Conservation (phyloP, 1,140 invertebrate species). For the Eciton burchellii region DNA sequence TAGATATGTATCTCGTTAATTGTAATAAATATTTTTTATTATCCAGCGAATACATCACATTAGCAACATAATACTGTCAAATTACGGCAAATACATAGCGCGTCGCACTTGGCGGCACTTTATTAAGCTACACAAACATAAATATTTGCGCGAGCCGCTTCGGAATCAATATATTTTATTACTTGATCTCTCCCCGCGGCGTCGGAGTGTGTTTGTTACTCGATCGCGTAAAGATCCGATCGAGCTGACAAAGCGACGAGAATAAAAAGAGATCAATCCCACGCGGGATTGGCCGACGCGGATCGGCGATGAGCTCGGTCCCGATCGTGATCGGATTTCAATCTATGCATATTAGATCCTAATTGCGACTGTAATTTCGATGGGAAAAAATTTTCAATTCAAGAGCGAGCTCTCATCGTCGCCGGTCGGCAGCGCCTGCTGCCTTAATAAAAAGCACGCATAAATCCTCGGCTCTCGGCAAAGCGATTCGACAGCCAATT, state of each 20-base stretch:
- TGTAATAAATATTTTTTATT: no score
- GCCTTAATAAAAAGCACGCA: slow-evolving; percentile 71
- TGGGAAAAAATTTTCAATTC: slow-evolving; percentile 62
- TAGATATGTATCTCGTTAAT: no score
- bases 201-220: neutral
- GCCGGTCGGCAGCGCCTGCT: slow-evolving; percentile 6
- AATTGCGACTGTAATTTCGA: slow-evolving; percentile 70
- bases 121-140: no score
- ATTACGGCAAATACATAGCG: no score
- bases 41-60: no score
- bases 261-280: slow-evolving; percentile 12
- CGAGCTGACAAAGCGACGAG: neutral
- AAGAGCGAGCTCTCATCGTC: slow-evolving; percentile 30
- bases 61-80: no score
- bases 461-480: slow-evolving; percentile 71
- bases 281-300: neutral
- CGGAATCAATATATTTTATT: no score
- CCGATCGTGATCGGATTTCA: slow-evolving; percentile 60
- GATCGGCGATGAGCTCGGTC: neutral
- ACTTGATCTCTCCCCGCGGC: no score
- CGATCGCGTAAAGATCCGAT: neutral
- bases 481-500: slow-evolving; percentile 75
- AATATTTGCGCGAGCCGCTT: no score
- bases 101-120: no score
- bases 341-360: slow-evolving; percentile 65